These are phyloP conservation scores for Percina caprodes DNA, from an alignment of 2,113 vertebrate species.

Conservation along the genomic window DNA sequence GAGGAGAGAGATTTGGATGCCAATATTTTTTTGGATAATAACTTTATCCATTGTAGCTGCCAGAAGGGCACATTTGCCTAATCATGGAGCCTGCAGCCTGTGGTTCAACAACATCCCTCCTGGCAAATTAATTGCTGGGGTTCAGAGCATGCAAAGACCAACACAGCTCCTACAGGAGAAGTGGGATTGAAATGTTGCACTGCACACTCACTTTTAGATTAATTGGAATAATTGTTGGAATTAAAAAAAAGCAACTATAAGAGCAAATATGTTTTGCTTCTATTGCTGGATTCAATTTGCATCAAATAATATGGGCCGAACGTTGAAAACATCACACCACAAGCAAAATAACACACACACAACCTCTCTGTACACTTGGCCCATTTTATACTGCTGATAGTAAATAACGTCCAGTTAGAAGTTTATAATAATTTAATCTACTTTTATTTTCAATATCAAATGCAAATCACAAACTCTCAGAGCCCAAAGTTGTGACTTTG, in stretches of 20 bases:
- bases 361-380: too few species aligned
- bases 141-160: slow-evolving; percentile 23
- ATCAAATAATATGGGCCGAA: not conserved
- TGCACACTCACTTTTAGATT: not conserved
- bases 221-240: not conserved
- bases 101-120: slow-evolving; percentile 57
- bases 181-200: slow-evolving; percentile 30
- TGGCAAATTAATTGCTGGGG: slow-evolving; percentile 59
- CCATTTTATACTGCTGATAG: too few species aligned
- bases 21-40: not conserved
- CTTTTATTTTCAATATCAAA: not conserved
- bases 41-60: slow-evolving; percentile 18
- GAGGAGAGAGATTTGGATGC: slow-evolving; percentile 14
- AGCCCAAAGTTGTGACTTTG: too few species aligned
- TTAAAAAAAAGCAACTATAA: not conserved
- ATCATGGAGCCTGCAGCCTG: not conserved
- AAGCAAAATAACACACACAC: not conserved
- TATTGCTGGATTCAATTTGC: not conserved
- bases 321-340: not conserved
- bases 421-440: not conserved
- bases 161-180: slow-evolving; percentile 58
- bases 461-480: not conserved
- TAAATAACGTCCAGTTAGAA: not conserved
- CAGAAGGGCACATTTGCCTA: slow-evolving; percentile 10
- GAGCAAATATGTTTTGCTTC: not conserved